phyloP scores from a whole-genome alignment of 2,888 invertebrate species.

The Brachypterus glaber region DNA sequence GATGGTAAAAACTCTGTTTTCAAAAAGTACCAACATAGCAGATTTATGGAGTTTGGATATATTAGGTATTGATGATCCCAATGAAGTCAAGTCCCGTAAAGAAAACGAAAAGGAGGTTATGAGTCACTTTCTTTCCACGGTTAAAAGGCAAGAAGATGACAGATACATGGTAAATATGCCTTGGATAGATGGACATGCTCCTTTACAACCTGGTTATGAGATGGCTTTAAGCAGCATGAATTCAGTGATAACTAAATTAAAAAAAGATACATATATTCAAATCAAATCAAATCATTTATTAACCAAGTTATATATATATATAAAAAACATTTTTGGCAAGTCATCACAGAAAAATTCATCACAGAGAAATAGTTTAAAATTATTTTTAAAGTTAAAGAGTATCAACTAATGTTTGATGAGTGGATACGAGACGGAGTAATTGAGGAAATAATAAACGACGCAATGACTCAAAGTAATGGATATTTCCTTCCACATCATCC shows the following conservation, averaged over 20 bases:
- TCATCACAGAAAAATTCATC: no score
- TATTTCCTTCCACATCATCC: conserved; percentile 22
- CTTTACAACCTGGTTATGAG: conserved; percentile 12
- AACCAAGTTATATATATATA: no score
- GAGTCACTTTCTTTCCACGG: conserved; percentile 16
- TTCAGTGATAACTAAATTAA: no score
- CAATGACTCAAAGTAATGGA: no score
- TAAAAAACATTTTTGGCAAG: no score
- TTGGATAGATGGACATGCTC: conserved; percentile 15
- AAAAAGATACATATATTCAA: no score
- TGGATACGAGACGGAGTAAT: conserved; percentile 15
- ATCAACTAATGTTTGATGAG: conserved; percentile 15
- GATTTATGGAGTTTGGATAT: no score
- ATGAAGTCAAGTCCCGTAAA: conserved; percentile 5
- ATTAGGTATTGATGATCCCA: conserved; percentile 12
- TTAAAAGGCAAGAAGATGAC: conserved; percentile 10
- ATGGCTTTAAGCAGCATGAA: no score
- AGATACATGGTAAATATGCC: conserved; percentile 18
- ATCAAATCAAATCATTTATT: no score
- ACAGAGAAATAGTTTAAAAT: conserved; percentile 9
- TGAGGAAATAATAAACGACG: conserved; percentile 10
- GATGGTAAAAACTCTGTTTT: conserved; percentile 1
- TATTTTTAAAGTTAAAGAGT: background rate
- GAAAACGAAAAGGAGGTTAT: conserved; percentile 10
- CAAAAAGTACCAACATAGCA: conserved; percentile 2